phyloP scores from a whole-genome alignment of 2,888 invertebrate genomes.

The Megastigmus dorsalis region DNA sequence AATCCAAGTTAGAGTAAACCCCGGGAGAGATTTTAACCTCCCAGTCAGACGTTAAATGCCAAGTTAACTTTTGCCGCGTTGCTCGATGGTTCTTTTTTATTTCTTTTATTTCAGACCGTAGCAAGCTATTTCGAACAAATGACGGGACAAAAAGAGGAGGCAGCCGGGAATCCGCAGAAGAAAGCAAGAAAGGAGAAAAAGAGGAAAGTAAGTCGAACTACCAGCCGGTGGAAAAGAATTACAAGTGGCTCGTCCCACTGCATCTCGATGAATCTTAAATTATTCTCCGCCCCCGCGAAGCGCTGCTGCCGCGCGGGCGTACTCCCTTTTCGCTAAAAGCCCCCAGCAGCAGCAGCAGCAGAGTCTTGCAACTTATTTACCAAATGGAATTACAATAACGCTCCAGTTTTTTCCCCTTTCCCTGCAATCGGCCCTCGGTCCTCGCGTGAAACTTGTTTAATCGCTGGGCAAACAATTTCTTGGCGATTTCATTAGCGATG shows the following conservation, averaged over 20 bases:
- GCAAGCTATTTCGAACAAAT: slow-evolving; percentile 66
- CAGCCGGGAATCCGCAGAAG: slow-evolving; percentile 55
- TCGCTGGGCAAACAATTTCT: background rate
- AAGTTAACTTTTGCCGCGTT: slow-evolving; percentile 67
- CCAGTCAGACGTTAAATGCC: slow-evolving; percentile 69
- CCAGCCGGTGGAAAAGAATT: slow-evolving; percentile 70
- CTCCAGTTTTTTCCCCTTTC: slow-evolving; percentile 16
- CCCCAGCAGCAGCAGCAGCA: slow-evolving; percentile 25
- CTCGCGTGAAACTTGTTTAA: slow-evolving; percentile 5
- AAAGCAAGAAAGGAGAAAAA: slow-evolving; percentile 48
- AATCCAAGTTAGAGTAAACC: slow-evolving; percentile 66
- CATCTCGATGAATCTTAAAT: slow-evolving; percentile 72
- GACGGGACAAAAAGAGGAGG: slow-evolving; percentile 65
- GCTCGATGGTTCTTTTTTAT: slow-evolving; percentile 54
- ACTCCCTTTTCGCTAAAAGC: slow-evolving; percentile 48
- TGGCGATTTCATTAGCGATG: too few species aligned
- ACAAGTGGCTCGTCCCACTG: slow-evolving; percentile 70
- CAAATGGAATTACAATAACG: slow-evolving; percentile 37
- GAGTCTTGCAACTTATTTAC: slow-evolving; percentile 38
- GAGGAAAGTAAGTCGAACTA: slow-evolving; percentile 53
- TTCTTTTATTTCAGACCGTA: background rate
- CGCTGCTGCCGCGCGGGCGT: too few species aligned
- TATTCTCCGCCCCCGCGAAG: slow-evolving; percentile 64
- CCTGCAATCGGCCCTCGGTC: too few species aligned
- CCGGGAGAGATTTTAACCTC: slow-evolving; percentile 70